Conservation (phyloP, 2,113 vertebrate species). For the Ovis aries region ARS-UI_Ramb_v3.0 NC_056080.1:125067501-125068000, state of each 20-base stretch:
- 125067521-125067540: neutral
- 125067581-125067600: neutral
- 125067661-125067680: neutral
- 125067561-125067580: neutral
- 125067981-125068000: constrained; percentile 93
- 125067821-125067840: neutral
- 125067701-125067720: neutral
- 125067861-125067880: constrained; percentile 45
- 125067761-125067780: neutral
- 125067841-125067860: constrained; percentile 38
- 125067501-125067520: constrained; percentile 18
- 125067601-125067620: neutral
- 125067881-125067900: constrained; percentile 42
- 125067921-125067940: constrained; percentile 35
- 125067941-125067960: constrained; percentile 34
- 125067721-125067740: neutral
- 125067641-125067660: constrained; percentile 16
- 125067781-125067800: neutral
- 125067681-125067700: neutral
- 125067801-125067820: neutral
- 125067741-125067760: neutral
- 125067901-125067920: constrained; percentile 42
- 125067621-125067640: neutral
- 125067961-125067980: constrained; percentile 63
- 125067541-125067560: neutral